Base-by-base conservation (phyloP, 2,888 invertebrate genomes). In the Agrochola litura region DNA sequence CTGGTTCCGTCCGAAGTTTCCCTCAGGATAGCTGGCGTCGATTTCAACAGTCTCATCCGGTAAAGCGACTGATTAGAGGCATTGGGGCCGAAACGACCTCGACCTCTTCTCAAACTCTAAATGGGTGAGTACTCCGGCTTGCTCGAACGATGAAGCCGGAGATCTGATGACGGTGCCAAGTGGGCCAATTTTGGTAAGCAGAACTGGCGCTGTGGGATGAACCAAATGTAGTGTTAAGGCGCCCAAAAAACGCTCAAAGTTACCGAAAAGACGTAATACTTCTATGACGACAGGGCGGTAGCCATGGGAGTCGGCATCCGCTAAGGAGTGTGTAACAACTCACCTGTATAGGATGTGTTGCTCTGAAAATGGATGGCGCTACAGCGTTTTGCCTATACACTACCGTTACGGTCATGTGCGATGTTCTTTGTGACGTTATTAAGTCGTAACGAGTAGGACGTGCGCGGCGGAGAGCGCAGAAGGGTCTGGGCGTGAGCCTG, bases 151-250 rank as follows among this genome's bases (percentile, higher is more conserved):
- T 95, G 97, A 97, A 97, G 96, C 94, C 95, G 94, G 94, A 94
- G 95, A 91, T 93, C 92, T 94, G 95, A 97, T 96, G 95, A 95
- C 95, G 96, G 97, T 97, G 97, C 97, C 97, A 96, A 97, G 97
- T 97, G 97, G 97, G 97, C 97, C 97, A 97, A 93, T 97, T 97
- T 97, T 97, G 97, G 97, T 97, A 97, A 98, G 97, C 97, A 98
- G 97, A 98, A 98, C 98, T 98, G 97, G 98, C 97, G 97, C 97
- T 98, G 97, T 97, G 97, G 97, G 97, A 97, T 98, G 97, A 98
- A 98, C 97, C 97, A 97, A 97, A 97, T 97, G 97, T 95, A 94
- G 97, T 97, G 97, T 97, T 97, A 97, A 97, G 97, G 97, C 96
- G 97, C 97, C 97, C 92, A 95, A 97, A 95, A 95, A 96, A 97